These are phyloP conservation scores for Catocala fraxini DNA, from an alignment of 2,888 invertebrate genomes.

Conservation along the genomic window DNA sequence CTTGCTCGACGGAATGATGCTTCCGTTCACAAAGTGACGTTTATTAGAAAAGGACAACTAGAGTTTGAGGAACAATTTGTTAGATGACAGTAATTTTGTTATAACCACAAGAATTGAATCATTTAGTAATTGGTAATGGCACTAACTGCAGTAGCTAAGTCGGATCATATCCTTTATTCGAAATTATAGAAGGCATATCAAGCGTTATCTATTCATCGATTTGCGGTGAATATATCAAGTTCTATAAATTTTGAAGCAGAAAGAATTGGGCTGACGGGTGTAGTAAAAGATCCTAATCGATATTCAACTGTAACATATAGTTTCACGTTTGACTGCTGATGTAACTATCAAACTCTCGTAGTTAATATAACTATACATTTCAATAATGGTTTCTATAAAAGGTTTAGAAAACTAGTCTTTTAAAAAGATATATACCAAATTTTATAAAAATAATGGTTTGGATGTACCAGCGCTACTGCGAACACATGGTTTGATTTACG, in stretches of 20 bases:
- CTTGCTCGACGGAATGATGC: constrained; percentile 68
- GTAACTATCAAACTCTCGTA: constrained; percentile 40
- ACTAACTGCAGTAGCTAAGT: background rate
- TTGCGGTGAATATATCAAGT: constrained; percentile 79
- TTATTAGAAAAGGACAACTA: constrained; percentile 9
- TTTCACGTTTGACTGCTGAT: constrained; percentile 74
- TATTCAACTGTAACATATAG: constrained; percentile 64
- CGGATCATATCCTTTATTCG: constrained; percentile 32
- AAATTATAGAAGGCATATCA: constrained; percentile 33
- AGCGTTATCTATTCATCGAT: constrained; percentile 77
- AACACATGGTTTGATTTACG: constrained; percentile 82
- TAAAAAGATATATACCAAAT: background rate
- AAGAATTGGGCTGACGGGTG: constrained; percentile 77
- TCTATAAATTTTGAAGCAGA: constrained; percentile 69
- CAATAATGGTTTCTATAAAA: constrained; percentile 34
- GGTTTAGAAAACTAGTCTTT: too few relatives aligned
- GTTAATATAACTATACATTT: constrained; percentile 3
- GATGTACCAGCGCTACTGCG: constrained; percentile 81
- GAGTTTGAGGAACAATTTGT: constrained; percentile 16
- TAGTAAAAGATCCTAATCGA: constrained; percentile 81
- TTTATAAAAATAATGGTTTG: constrained; percentile 43
- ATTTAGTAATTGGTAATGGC: too few relatives aligned
- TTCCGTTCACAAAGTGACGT: constrained; percentile 68
- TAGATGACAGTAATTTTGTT: constrained; percentile 50
- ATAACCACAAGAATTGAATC: constrained; percentile 17